Conservation (phyloP, 2,888 invertebrate species). For the Lutraria lutraria region DNA sequence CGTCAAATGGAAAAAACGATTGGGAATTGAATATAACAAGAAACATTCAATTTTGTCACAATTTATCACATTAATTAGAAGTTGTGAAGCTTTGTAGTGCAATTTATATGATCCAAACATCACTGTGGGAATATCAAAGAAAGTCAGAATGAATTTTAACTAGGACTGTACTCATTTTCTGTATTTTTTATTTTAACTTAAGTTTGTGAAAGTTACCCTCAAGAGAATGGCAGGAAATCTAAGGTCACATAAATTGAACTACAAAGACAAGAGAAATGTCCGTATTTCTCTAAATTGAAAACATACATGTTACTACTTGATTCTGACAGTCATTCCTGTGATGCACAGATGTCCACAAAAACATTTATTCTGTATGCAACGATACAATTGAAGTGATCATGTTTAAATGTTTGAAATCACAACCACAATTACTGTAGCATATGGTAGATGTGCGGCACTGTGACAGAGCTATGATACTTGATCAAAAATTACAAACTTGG, state of each 20-base stretch:
- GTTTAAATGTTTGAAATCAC: not conserved
- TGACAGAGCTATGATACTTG: not conserved
- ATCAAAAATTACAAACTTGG: conserved; percentile 5
- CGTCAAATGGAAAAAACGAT: not conserved
- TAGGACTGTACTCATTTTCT: not conserved
- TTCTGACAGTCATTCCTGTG: too few species aligned
- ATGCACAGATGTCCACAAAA: too few species aligned
- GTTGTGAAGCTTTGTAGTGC: not conserved
- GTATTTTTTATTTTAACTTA: not conserved
- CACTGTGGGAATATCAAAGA: conserved; percentile 18
- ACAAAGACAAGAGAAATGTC: not conserved
- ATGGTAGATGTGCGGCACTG: not conserved
- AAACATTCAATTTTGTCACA: conserved; percentile 16
- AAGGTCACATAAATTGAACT: not conserved
- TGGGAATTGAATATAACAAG: conserved; percentile 20
- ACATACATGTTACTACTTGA: too few species aligned
- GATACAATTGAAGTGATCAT: too few species aligned
- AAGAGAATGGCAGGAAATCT: conserved; percentile 22
- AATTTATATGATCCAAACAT: not conserved
- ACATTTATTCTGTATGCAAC: too few species aligned
- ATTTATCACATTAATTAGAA: conserved; percentile 27
- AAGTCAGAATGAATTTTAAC: conserved; percentile 4
- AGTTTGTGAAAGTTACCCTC: not conserved
- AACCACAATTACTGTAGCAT: not conserved
- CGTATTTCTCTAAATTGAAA: too few species aligned